Percentiles rank a stretch among this genome's conserved stretches.
phyloP scores from a whole-genome alignment of 2,113 vertebrate genomes.

The Misgurnus mizolepis region DNA sequence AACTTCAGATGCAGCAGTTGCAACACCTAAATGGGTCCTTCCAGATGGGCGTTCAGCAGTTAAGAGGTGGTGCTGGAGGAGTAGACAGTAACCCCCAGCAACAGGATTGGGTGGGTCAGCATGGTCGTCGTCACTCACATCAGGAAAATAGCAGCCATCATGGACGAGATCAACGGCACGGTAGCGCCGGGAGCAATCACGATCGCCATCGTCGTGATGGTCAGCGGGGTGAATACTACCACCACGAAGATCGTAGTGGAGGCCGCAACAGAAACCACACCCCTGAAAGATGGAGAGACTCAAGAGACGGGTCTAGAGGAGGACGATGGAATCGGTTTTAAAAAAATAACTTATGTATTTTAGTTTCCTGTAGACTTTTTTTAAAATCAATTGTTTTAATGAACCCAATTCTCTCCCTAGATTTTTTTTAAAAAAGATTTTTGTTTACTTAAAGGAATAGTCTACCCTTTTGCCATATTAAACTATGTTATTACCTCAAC shows the following conservation, averaged over 20 bases:
- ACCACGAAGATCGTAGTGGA: conserved; percentile 73
- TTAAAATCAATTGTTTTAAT: conserved; percentile 15
- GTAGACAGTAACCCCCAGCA: conserved; percentile 67
- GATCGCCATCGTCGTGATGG: conserved; percentile 73
- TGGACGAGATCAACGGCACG: conserved; percentile 67
- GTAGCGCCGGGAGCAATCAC: conserved; percentile 39
- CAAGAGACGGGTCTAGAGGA: conserved; percentile 65
- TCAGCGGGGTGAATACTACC: conserved; percentile 69
- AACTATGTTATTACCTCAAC: too few relatives aligned
- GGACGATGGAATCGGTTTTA: conserved; percentile 77
- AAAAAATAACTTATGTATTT: conserved; percentile 7
- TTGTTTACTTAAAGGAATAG: too few relatives aligned
- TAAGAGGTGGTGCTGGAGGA: conserved; percentile 12
- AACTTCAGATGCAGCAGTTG: conserved; percentile 74
- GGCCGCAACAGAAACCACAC: conserved; percentile 73
- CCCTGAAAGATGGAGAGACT: conserved; percentile 66
- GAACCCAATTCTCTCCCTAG: neutral
- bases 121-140: conserved; percentile 68
- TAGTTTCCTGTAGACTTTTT: conserved; percentile 3
- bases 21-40: conserved; percentile 66
- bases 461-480: too few relatives aligned
- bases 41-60: conserved; percentile 60
- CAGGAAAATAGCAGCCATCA: conserved; percentile 63
- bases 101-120: conserved; percentile 56
- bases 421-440: neutral